Evolutionary conservation across 2,888 invertebrate genomes (phyloP).

Genomic region (Molorchus minor): DNA sequence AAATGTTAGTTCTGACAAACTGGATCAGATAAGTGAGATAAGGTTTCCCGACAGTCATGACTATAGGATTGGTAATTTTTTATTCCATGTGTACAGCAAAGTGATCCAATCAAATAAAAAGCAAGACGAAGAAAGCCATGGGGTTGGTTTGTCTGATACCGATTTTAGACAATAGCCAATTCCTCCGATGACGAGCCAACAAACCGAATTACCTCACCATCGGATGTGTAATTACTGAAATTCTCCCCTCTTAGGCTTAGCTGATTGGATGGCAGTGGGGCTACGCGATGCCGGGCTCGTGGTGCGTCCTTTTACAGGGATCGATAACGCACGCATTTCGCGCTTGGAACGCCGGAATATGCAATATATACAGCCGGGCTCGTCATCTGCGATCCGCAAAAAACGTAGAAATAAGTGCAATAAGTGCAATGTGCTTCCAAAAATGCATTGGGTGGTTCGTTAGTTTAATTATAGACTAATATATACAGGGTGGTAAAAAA

Average conservation of each 20-base stretch:
- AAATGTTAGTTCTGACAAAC: slow-evolving; percentile 10
- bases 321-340: slow-evolving; percentile 33
- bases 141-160: slow-evolving; percentile 24
- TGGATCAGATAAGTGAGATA: slow-evolving; percentile 6
- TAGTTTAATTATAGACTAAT: too few relatives aligned
- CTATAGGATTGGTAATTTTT: slow-evolving; percentile 18
- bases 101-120: slow-evolving; percentile 31
- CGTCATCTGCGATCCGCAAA: slow-evolving; percentile 4
- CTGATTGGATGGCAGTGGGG: slow-evolving; percentile 27
- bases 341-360: slow-evolving; percentile 21
- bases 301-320: slow-evolving; percentile 32
- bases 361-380: slow-evolving; percentile 26
- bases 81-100: neutral
- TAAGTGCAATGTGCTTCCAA: too few relatives aligned
- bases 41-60: slow-evolving; percentile 13
- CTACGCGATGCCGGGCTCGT: slow-evolving; percentile 22
- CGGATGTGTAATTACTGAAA: slow-evolving; percentile 29
- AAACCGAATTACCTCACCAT: slow-evolving; percentile 29
- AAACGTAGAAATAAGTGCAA: slow-evolving; percentile 13
- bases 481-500: too few relatives aligned
- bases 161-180: slow-evolving; percentile 26
- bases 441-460: too few relatives aligned
- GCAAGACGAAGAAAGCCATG: slow-evolving; percentile 26
- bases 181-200: slow-evolving; percentile 24
- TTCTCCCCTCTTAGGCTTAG: slow-evolving; percentile 24